Percentiles rank a stretch among this genome's conserved stretches.
Conservation (phyloP, 2,888 invertebrate species). For the Dione vanillae region DNA sequence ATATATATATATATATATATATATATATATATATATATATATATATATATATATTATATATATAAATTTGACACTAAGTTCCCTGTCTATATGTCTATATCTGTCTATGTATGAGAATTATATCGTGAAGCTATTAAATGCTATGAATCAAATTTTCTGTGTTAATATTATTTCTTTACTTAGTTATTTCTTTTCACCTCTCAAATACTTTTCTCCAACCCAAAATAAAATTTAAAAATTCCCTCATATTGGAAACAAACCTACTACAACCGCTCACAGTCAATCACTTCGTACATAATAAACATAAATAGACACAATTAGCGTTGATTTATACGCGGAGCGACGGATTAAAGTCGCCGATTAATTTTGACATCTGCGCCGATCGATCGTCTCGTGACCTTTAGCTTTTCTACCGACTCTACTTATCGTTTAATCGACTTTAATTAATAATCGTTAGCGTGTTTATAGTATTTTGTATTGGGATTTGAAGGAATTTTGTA, state of each 20-base stretch:
- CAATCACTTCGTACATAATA: conserved; percentile 56
- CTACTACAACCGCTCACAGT: not conserved
- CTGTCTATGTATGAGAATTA: no score
- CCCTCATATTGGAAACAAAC: not conserved
- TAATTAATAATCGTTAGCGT: conserved; percentile 10
- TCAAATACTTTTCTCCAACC: no score
- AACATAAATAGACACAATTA: conserved; percentile 80
- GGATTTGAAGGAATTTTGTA: not conserved
- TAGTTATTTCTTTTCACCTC: no score
- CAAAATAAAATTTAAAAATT: no score
- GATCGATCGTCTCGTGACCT: conserved; percentile 76
- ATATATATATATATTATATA: no score
- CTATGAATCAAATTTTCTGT: no score
- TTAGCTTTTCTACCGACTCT: conserved; percentile 75
- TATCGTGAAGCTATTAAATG: no score
- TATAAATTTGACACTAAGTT: no score
- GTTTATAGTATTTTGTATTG: conserved; percentile 3
- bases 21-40: no score
- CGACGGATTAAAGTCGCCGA: conserved; percentile 76
- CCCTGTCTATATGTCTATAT: no score
- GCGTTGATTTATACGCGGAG: conserved; percentile 73
- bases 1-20: no score
- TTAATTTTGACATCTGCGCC: conserved; percentile 79
- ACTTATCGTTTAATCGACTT: conserved; percentile 55
- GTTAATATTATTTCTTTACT: no score